phyloP scores from a whole-genome alignment of 2,888 invertebrate species.

The Mycalesis mineus region DNA sequence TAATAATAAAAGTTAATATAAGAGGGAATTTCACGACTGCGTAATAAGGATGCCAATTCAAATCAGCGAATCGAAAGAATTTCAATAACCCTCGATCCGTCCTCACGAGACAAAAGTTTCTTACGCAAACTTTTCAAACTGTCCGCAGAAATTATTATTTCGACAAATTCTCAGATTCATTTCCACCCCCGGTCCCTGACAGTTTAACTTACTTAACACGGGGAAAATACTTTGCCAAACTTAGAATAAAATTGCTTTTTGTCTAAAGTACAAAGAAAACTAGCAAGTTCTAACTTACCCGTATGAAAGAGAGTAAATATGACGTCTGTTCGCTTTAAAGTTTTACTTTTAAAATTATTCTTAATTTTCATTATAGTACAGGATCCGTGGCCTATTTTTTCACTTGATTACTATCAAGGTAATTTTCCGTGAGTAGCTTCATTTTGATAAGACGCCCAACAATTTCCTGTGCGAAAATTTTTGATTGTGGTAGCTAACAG shows the following conservation, averaged over 20 bases:
- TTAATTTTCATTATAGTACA: too few species aligned
- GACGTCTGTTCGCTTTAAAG: too few species aligned
- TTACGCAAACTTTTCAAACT: constrained; percentile 22
- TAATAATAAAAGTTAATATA: neutral
- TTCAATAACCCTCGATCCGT: constrained; percentile 12
- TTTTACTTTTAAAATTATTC: too few species aligned
- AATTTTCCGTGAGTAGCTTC: too few species aligned
- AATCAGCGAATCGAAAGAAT: constrained; percentile 19
- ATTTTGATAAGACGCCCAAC: too few species aligned
- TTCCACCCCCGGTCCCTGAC: constrained; percentile 11
- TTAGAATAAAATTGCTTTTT: constrained; percentile 18
- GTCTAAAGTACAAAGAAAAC: neutral
- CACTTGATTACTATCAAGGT: too few species aligned
- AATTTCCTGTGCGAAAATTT: too few species aligned
- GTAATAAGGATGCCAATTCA: constrained; percentile 3
- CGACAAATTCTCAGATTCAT: constrained; percentile 25
- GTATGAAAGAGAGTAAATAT: too few species aligned
- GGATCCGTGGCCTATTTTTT: too few species aligned
- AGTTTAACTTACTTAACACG: constrained; percentile 9
- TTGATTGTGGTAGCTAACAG: too few species aligned
- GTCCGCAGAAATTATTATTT: constrained; percentile 22
- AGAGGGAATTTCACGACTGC: neutral
- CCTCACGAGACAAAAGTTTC: constrained; percentile 20
- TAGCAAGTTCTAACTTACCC: neutral
- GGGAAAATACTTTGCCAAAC: constrained; percentile 26